A percentile compares a stretch with the other conserved stretches of the same genome.
phyloP scores from a whole-genome alignment of 2,113 vertebrate species.

The Lamprotornis superbus region DNA sequence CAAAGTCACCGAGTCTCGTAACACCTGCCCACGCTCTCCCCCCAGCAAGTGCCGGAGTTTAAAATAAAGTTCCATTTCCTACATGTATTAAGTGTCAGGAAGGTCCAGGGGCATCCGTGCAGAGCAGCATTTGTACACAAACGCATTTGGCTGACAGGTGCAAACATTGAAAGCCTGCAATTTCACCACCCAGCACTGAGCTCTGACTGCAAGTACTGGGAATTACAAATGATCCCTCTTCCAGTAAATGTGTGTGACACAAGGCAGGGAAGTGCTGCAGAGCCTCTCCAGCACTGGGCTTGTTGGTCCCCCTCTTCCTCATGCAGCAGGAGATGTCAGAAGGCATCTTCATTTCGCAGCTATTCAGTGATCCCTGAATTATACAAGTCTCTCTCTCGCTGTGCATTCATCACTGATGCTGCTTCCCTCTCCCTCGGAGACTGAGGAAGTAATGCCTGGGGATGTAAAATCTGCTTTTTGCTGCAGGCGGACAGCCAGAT shows the following conservation, averaged over 20 bases:
- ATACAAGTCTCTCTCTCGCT: conserved; percentile 4
- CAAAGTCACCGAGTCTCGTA: neutral
- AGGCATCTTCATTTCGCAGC: conserved; percentile 45
- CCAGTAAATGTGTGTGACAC: neutral
- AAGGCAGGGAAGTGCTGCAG: neutral
- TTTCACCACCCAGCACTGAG: neutral
- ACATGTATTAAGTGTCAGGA: conserved; percentile 48
- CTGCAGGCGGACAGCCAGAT: conserved; percentile 6
- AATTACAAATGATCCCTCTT: neutral
- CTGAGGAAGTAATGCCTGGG: conserved; percentile 20
- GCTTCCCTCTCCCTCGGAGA: neutral
- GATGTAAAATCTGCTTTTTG: conserved; percentile 38
- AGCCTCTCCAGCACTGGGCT: neutral
- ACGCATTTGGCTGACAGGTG: conserved; percentile 40
- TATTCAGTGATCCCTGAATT: conserved; percentile 52
- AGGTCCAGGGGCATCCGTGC: neutral
- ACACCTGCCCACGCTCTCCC: conserved; percentile 31
- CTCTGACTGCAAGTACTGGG: neutral
- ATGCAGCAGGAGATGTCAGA: conserved; percentile 27
- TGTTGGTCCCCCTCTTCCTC: neutral
- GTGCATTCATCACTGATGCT: conserved; percentile 6
- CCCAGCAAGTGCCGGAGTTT: neutral
- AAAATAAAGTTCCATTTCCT: conserved; percentile 60
- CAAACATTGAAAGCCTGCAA: neutral
- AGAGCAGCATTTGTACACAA: neutral